Evolutionary conservation across 2,888 invertebrate species (phyloP), one percentile per base, ranked within the genome.

Genomic region (Neocrepidodera transversa): DNA sequence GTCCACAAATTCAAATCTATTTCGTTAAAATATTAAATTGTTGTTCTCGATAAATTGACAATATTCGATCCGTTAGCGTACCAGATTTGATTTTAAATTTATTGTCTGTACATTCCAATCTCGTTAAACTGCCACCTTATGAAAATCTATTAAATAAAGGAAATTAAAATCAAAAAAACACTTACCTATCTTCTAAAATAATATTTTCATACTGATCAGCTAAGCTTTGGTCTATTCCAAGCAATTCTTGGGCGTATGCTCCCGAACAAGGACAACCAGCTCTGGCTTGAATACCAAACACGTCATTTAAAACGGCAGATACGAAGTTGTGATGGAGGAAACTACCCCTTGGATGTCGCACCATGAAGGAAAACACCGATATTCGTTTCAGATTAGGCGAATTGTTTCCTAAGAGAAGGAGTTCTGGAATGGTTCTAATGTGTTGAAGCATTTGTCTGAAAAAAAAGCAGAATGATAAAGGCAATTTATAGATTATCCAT

Each of bases 271-370:
- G 88, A 70, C 90, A 85, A 0, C 91, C 92, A 0, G 91, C 89
- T 62, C 91, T 82, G 0, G 90, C 90, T 79, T 95, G 95, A 53
- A 96, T 92, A 0, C 95, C 95, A 76, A 94, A 95, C 18, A 96
- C 87, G 74, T 96, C 95, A 74, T 95, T 95, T 40, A 96, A 83
- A 14, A 95, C 85, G 7, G 92, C 90, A 68, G 90, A 90, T 7
- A 95, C 88, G 81, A 83, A 91, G 88, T 94, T 94, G 78, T 95
- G 92, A 77, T 95, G 95, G 1, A 95, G 85, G 76, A 91, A 94
- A 10, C 90, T 87, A 26, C 92, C 91, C 32, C 89, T 81, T 0
- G 89, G 87, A 77, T 94, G 92, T 67, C 90, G 86, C 49, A 95
- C 88, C 82, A 95, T 86, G 72, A 95, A 88, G 3, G 94, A 93